Conservation (phyloP, 1,140 invertebrate species). For the Augochlora pura region DNA sequence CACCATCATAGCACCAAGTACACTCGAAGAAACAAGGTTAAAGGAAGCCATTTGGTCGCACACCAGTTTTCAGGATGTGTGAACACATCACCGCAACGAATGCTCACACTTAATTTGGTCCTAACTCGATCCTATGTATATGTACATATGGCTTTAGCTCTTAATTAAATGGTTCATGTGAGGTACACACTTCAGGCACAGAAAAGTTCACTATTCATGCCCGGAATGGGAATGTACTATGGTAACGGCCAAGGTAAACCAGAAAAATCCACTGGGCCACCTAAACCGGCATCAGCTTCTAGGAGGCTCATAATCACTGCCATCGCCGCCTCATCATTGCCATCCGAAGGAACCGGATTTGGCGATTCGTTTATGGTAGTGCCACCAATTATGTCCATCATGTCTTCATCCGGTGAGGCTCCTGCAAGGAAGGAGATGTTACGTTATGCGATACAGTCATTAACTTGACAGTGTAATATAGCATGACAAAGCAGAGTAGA, state of each 20-base stretch:
- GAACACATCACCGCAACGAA: background rate
- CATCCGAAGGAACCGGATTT: constrained; percentile 82
- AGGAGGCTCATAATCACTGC: constrained; percentile 95
- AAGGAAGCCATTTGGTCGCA: background rate
- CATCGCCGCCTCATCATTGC: constrained; percentile 94
- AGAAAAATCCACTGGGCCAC: constrained; percentile 92
- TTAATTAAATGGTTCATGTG: background rate
- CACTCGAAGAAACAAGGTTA: background rate
- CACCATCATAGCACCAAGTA: constrained; percentile 57
- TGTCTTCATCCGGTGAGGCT: constrained; percentile 79
- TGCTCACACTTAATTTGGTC: constrained; percentile 3
- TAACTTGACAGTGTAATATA: background rate
- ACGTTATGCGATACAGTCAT: constrained; percentile 50
- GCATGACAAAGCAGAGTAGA: background rate
- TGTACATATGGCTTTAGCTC: constrained; percentile 9
- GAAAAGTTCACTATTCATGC: background rate
- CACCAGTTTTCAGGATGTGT: background rate
- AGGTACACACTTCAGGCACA: constrained; percentile 8
- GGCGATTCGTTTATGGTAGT: constrained; percentile 79
- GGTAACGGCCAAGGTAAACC: constrained; percentile 93
- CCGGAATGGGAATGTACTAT: constrained; percentile 68
- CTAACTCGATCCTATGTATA: constrained; percentile 3
- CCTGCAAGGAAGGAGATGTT: constrained; percentile 70
- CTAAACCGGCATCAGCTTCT: constrained; percentile 87
- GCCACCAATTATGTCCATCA: constrained; percentile 84